Evolutionary conservation across 1,140 invertebrate species (phyloP).

Genomic region (Zaprionus gabonicus): DNA sequence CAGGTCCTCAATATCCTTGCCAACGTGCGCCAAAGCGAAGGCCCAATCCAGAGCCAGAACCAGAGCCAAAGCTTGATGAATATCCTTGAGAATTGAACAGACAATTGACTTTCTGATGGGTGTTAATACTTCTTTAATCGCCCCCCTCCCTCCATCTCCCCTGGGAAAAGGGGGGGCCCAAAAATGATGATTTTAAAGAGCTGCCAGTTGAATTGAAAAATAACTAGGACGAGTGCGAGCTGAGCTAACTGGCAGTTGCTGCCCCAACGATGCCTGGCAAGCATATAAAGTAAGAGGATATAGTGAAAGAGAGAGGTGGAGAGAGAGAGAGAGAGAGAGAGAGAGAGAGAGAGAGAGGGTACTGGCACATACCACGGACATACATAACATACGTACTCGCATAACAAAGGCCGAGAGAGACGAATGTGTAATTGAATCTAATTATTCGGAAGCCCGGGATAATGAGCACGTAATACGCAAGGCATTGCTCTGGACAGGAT

Average conservation of each 20-base stretch:
- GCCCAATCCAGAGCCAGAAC: not conserved
- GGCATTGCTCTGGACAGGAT: constrained; percentile 29
- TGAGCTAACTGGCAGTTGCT: not conserved
- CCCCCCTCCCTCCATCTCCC: constrained; percentile 1
- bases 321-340: not conserved
- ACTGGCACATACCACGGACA: not conserved
- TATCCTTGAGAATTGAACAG: constrained; percentile 63
- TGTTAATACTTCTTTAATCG: constrained; percentile 66
- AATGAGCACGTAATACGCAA: constrained; percentile 76
- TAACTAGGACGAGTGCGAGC: not conserved
- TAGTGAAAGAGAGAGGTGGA: not conserved
- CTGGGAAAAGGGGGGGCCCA: not conserved
- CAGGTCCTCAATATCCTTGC: constrained; percentile 21
- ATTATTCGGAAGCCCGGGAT: constrained; percentile 76
- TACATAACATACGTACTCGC: constrained; percentile 8
- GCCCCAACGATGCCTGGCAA: constrained; percentile 4
- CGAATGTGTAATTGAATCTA: constrained; percentile 77
- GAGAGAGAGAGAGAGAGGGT: not conserved
- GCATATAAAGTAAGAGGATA: not conserved
- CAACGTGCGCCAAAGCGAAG: constrained; percentile 7
- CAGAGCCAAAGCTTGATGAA: constrained; percentile 34
- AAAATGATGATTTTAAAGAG: constrained; percentile 45
- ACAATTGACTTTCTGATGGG: constrained; percentile 70
- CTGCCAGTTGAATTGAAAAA: constrained; percentile 26
- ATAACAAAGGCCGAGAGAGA: constrained; percentile 34